Evolutionary conservation across 2,113 vertebrate genomes (phyloP), one percentile per base, ranked within the genome.

Genomic region (Micromys minutus): DNA sequence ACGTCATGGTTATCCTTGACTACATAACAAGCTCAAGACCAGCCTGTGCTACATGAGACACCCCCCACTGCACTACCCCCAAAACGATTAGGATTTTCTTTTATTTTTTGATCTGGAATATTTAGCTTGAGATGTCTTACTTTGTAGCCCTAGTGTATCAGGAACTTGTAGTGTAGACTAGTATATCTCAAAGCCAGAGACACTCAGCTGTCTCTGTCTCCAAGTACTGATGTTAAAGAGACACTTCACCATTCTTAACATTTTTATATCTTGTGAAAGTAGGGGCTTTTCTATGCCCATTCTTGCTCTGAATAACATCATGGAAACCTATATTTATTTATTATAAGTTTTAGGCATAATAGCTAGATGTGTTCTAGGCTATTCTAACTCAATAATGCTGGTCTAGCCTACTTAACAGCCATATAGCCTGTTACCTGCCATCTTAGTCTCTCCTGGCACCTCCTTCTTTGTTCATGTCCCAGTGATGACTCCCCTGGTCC

Each of bases 31-130:
- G n/a, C 31, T 86, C 45, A 86, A n/a, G 63, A 63, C 39, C 26
- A 85, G 39, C 39, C 29, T 65, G 16, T 31, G 31, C 19, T 50
- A n/a, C 59, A 52, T 15, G 63, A 86, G 5, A 86, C 10, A 42
- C 34, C 31, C 31, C 29, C 12, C 50, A 52, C 50, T n/a, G 11
- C 50, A 52, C 50, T 1, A 16, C 42, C 19, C 4, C 5, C 21
- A 31, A 65, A 55, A 52, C 42, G 12, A 80, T 91, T 92, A 91
- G 65, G 85, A 86, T 81, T 94, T 92, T 75, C 57, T 94, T 92
- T 92, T 71, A 65, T 31, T 97, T 36, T 34, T 45, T 72, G 26
- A 34, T 52, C 42, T 95, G 45, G 36, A 81, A 55, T 86, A 85
- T 65, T 93, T 57, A 90, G n/a, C 75, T 29, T 92, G 47, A 52